A percentile compares a stretch with the other conserved stretches of the same genome.
These are phyloP conservation scores for Calcarius lapponicus DNA, from an alignment of 2,797 vertebrate genomes.

Conservation along the genomic window DNA sequence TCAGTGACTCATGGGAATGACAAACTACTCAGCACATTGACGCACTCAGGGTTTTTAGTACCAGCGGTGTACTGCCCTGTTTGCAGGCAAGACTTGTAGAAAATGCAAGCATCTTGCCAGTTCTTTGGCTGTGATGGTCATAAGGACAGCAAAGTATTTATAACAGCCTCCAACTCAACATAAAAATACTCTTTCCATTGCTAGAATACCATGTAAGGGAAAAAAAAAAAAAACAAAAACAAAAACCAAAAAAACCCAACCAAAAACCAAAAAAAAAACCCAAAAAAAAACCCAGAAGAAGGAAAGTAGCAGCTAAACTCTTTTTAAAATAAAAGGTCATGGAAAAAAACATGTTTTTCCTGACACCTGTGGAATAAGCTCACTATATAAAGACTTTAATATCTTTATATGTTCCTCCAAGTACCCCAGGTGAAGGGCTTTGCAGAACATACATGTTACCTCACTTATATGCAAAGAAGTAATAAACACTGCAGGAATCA, in stretches of 20 bases:
- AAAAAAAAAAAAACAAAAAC: background rate
- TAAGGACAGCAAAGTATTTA: conserved; percentile 3
- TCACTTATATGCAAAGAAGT: background rate
- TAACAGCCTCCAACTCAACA: background rate
- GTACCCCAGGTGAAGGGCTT: background rate
- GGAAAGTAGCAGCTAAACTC: background rate
- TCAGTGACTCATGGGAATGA: background rate
- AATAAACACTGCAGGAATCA: background rate
- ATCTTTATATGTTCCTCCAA: background rate
- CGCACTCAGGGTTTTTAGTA: fast-evolving
- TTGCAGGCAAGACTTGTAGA: background rate
- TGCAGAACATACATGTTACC: background rate
- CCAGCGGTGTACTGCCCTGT: background rate
- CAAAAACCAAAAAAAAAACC: background rate
- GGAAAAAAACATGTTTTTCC: background rate
- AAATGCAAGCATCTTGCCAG: background rate
- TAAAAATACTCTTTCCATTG: conserved; percentile 2
- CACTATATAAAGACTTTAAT: background rate
- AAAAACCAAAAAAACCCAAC: background rate
- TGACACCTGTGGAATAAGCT: background rate
- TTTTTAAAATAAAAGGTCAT: background rate
- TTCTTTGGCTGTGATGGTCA: background rate
- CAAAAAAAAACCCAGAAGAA: background rate
- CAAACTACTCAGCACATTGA: background rate
- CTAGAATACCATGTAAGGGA: background rate